Evolutionary conservation across 2,797 vertebrate genomes (phyloP).

Genomic region (Sphaeramia orbicularis): DNA sequence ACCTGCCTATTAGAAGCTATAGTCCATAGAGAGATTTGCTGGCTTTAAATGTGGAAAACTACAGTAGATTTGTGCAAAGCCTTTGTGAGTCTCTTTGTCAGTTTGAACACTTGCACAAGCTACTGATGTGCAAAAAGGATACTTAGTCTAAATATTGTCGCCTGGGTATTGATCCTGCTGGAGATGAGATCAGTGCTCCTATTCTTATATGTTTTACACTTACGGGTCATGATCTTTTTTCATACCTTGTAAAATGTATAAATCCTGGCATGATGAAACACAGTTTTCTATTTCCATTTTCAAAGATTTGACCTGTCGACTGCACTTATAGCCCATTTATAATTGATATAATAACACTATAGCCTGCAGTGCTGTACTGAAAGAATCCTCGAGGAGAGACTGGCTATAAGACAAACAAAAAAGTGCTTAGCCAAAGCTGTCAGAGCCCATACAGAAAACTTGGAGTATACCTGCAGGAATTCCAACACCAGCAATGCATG

Average conservation of each 20-base stretch:
- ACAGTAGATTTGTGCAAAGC: slow-evolving; percentile 5
- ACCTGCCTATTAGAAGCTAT: slow-evolving; percentile 55
- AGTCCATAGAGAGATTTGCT: slow-evolving; percentile 23
- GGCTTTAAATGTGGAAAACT: slow-evolving; percentile 22
- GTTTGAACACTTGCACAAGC: background rate
- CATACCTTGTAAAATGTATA: background rate
- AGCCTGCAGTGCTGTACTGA: slow-evolving; percentile 4
- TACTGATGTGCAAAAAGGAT: slow-evolving; percentile 16
- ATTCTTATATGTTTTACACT: slow-evolving; percentile 29
- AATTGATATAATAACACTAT: background rate
- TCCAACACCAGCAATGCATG: slow-evolving; percentile 57
- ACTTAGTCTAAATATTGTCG: slow-evolving; percentile 23
- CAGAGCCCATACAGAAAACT: slow-evolving; percentile 45
- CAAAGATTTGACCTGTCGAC: slow-evolving; percentile 10
- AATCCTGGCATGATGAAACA: background rate
- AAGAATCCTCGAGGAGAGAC: slow-evolving; percentile 16
- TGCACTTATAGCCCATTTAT: slow-evolving; percentile 16
- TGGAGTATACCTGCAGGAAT: slow-evolving; percentile 57
- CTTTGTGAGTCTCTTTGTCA: slow-evolving; percentile 14
- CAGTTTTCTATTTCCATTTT: background rate
- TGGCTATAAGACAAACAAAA: slow-evolving; percentile 45
- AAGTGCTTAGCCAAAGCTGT: slow-evolving; percentile 58
- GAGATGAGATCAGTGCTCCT: slow-evolving; percentile 24
- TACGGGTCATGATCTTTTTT: slow-evolving; percentile 1
- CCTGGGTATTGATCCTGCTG: slow-evolving; percentile 25